Conservation (phyloP, 92 coral and sea anemone species). For the Nematostella vectensis region DNA sequence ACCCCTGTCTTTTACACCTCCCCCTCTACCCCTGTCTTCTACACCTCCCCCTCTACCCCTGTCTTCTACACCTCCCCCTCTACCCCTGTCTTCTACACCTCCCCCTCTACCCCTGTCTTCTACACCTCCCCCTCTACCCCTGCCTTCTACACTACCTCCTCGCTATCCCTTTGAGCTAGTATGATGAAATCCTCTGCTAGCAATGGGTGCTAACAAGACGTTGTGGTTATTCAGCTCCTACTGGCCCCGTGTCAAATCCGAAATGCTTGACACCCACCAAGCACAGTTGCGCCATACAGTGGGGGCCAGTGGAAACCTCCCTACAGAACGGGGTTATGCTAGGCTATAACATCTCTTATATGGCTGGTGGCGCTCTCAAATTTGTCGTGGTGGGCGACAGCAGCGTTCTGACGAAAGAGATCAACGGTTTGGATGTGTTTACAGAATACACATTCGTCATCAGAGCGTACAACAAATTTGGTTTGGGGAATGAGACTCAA, state of each 20-base stretch:
- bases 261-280: background rate
- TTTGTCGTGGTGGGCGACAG: background rate
- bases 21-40: no score
- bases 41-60: no score
- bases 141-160: no score
- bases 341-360: slow-evolving; percentile 21
- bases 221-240: slow-evolving; percentile 20
- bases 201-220: no score
- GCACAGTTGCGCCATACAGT: slow-evolving; percentile 4
- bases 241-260: slow-evolving; percentile 8
- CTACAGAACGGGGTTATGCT: slow-evolving; percentile 15
- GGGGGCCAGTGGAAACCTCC: slow-evolving; percentile 8
- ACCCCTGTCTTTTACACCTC: no score
- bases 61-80: no score
- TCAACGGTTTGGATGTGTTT: slow-evolving; percentile 7
- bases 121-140: no score
- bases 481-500: slow-evolving; percentile 18
- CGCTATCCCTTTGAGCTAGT: no score
- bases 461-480: slow-evolving; percentile 8
- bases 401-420: background rate
- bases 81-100: no score
- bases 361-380: background rate
- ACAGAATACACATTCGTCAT: slow-evolving; percentile 10
- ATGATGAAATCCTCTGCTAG: no score
- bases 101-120: no score